Evolutionary conservation across 2,113 vertebrate genomes (phyloP), one percentile per base, ranked within the genome.

Genomic region (Notarius quadriscutis): DNA sequence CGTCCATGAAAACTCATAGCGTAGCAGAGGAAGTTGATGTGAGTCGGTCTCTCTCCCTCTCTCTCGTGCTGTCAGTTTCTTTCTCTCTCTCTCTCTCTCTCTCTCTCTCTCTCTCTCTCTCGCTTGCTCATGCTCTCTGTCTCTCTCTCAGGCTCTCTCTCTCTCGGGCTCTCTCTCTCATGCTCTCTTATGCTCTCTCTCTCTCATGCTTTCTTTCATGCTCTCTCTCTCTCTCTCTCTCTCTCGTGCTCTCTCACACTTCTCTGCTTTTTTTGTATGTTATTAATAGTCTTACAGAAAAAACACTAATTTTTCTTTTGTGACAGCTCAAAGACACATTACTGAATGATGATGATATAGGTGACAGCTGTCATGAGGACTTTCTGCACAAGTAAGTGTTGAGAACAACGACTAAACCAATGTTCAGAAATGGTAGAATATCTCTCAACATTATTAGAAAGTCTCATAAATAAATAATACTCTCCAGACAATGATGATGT

Each of bases 341-440:
- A 89, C 90, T 96, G 90, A 98, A 97, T 92, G 98, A 99, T 91
- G 98, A 99, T 93, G 98, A 99, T 93, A 99, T 99, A 89, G 98
- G 98, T 79, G 98, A 99, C 93, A 99, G 97, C 92, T 99, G 97
- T 93, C 97, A 97, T 60, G 97, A 98, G 95, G 97, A 97, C 91
- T 99, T 96, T 91, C 96, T 99, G 53, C 97, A 97, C 94, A 99
- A 99, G 98, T 99, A 67, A 69, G 79, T 82, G 25, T 34, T 62
- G n/a, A 22, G 51, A 80, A 34, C 27, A 15, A 4, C 7, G 27
- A 55, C 34, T 78, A 15, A 20, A 51, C n/a, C 41, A 27, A 12
- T 83, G 7, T 50, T 71, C 7, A 84, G 27, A 57, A 72, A 57
- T 30, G 48, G 18, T 67, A 50, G 17, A 84, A 41, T 84, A 34